Evolutionary conservation across 2,797 vertebrate genomes (phyloP), one percentile per base, ranked within the genome.

Genomic region (Rhinophrynus dorsalis): DNA sequence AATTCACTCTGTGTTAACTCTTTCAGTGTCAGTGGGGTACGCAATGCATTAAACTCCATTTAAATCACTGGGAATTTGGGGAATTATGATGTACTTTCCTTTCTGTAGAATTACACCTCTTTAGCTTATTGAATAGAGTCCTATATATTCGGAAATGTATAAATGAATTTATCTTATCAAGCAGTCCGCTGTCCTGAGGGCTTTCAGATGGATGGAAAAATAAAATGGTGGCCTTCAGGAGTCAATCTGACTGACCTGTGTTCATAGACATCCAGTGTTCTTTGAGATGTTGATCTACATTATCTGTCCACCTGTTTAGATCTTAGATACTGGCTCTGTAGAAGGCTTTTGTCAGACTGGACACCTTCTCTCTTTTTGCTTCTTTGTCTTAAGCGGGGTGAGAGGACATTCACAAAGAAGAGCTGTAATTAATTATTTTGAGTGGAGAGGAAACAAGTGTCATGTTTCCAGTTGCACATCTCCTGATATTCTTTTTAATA

Each of bases 261-360:
- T 11, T 27, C 47, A 50, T 2, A 27, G 27, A 26, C 23, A 50
- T 50, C n/a, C n/a, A n/a, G n/a, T n/a, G n/a, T n/a, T n/a, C 44
- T 47, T 50, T 50, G 44, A 9, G 9, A 51, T 24, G 29, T 12
- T 51, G 23, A 51, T 24, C 21, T 10, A 13, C 10, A 13, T 27
- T 51, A 51, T 51, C 47, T 51, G 23, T 23, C 24, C 24, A 51
- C 47, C 23, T 51, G 47, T 29, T 51, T n/a, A 29, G 24, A 51
- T 51, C 5, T 51, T 15, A 27, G 47, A 51, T 51, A 26, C 9
- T 51, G 23, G 38, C 5, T 8, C 38, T 42, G 3, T n/a, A 17
- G 15, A 17, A n/a, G 8, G 38, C 38, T 42, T 42, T 18, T 42
- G 10, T 42, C 38, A 42, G 38, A 42, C 38, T 5, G 15, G 12